A percentile compares a stretch with the other conserved stretches of the same genome.
Evolutionary conservation across 1,140 invertebrate genomes (phyloP).

Genomic region (Glossosoma conforme): DNA sequence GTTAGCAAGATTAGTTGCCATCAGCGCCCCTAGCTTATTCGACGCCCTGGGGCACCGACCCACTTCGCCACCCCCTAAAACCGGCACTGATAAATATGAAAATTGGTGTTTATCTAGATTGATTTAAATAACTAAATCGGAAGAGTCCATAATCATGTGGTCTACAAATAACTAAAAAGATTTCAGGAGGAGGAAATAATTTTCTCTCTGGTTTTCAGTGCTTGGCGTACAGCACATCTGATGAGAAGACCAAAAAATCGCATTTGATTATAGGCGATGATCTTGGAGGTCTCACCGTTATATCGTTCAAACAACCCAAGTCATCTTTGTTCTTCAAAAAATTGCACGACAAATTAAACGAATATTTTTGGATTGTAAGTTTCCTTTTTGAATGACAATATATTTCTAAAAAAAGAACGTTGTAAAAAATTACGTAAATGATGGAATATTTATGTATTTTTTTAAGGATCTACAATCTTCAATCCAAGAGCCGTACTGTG

Average conservation of each 20-base stretch:
- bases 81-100: too few relatives aligned
- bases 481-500: slow-evolving; percentile 37
- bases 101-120: too few relatives aligned
- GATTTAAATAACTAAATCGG: too few relatives aligned
- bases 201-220: slow-evolving; percentile 32
- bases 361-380: slow-evolving; percentile 47
- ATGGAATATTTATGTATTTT: slow-evolving; percentile 6
- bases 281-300: slow-evolving; percentile 37
- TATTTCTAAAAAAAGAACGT: neutral
- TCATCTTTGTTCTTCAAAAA: slow-evolving; percentile 40
- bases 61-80: too few relatives aligned
- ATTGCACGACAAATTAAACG: slow-evolving; percentile 41
- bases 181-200: too few relatives aligned
- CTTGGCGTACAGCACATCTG: slow-evolving; percentile 34
- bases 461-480: slow-evolving; percentile 39
- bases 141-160: too few relatives aligned
- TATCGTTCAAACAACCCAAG: slow-evolving; percentile 43
- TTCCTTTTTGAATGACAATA: neutral
- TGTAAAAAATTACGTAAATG: too few relatives aligned
- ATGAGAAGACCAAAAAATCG: slow-evolving; percentile 27
- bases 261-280: slow-evolving; percentile 43
- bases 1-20: too few relatives aligned
- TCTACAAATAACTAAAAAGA: too few relatives aligned
- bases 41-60: too few relatives aligned
- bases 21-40: too few relatives aligned